Conservation (phyloP, 1,140 invertebrate species). For the Holotrichia oblita region DNA sequence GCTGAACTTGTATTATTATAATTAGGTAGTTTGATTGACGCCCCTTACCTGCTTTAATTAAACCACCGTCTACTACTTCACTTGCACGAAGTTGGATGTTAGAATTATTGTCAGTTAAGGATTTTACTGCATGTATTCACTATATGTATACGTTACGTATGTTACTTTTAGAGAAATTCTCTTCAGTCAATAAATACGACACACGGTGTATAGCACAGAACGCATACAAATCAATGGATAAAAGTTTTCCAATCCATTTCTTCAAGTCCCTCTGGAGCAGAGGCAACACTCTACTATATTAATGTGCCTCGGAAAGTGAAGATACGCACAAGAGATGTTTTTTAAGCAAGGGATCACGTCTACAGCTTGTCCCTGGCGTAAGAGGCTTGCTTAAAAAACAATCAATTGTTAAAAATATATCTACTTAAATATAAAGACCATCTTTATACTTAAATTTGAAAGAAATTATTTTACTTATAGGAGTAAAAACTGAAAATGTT, state of each 20-base stretch:
- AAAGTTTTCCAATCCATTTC: constrained; percentile 61
- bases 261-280: constrained; percentile 43
- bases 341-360: not conserved
- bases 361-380: not conserved
- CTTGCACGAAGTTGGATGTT: not conserved
- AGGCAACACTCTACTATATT: constrained; percentile 26
- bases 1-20: constrained; percentile 42
- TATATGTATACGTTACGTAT: not conserved
- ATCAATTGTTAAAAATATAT: too few species aligned
- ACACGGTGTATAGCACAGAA: constrained; percentile 33
- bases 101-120: constrained; percentile 3
- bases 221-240: constrained; percentile 60
- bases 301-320: constrained; percentile 23
- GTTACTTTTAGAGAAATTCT: not conserved
- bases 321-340: not conserved
- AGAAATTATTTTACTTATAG: too few species aligned
- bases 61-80: constrained; percentile 29
- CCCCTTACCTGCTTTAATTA: constrained; percentile 42
- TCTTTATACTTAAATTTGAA: too few species aligned
- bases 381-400: not conserved
- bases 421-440: too few species aligned
- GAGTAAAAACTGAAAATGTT: too few species aligned
- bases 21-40: constrained; percentile 44
- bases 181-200: constrained; percentile 36
- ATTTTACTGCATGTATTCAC: not conserved